Base-by-base conservation (phyloP, 2,797 vertebrate species). In the Pelochelys cantorii region DNA sequence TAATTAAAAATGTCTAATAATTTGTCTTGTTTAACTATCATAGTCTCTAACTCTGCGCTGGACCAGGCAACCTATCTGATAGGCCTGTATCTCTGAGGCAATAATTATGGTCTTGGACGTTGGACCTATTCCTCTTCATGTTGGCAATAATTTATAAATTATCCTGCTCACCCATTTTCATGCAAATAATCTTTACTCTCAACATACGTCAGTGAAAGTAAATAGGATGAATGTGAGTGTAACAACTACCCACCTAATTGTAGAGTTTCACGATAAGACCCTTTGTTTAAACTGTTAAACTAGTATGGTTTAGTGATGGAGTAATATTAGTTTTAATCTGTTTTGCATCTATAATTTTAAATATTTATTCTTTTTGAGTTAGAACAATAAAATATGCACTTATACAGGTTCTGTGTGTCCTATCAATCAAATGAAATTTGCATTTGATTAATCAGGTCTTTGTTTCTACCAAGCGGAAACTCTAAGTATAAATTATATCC, bases 111-210 rank as follows among this genome's bases (percentile, higher is more conserved):
- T 82, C 57, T 59, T 95, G 96, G 93, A 96, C 96, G 87, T 97
- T 97, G 95, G 93, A 96, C 97, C 20, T 84, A 85, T 92, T 93
- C 31, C 56, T 7, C 94, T 93, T 95, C 81, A 71, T 88, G 94
- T 68, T 87, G 93, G 84, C 87, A 87, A n/a, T 93, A 90, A 95
- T 87, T 91, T 75, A 90, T 86, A 90, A 92, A 59, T 86, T 79
- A 55, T 89, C 84, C 85, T 79, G 34, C 71, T 84, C 84, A 79
- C 0, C 20, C 11, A 37, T 79, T 34, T 71, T 75, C 20, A 34
- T 62, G 0, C 59, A 34, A 62, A 42, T 4, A 77, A 86, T 11
- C 48, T 56, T 60, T 79, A 3, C 1, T 87, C 25, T 65, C 54
- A 25, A 4, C 1, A 5, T 79, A 84, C n/a, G 2, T 56, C 88